These are phyloP conservation scores for Acromyrmex echinatior DNA, from an alignment of 1,140 invertebrate species.

Conservation along the genomic window DNA sequence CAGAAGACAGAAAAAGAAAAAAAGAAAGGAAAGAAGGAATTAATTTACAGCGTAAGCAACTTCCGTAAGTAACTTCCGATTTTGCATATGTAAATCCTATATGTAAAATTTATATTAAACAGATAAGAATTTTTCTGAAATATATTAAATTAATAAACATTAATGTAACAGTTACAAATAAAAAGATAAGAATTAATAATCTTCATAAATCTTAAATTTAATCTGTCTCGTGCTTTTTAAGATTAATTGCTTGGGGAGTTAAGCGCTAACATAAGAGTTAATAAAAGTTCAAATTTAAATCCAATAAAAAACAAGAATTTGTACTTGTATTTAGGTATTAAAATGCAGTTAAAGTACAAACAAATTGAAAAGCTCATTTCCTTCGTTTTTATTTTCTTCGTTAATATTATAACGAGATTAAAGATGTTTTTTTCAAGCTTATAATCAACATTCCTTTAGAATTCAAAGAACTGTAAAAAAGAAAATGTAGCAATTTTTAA, in stretches of 20 bases:
- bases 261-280: not conserved
- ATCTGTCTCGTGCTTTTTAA: not conserved
- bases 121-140: not conserved
- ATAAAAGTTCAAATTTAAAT: not conserved
- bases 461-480: not conserved
- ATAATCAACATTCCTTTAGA: too few relatives aligned
- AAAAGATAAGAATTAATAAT: not conserved
- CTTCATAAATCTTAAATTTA: not conserved
- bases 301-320: not conserved
- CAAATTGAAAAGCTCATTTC: not conserved
- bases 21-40: not conserved
- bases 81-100: not conserved
- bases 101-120: constrained; percentile 5
- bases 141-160: not conserved
- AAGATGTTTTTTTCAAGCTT: not conserved
- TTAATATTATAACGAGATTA: not conserved
- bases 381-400: not conserved
- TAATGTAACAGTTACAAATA: not conserved
- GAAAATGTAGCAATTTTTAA: not conserved
- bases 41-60: not conserved
- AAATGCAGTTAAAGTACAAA: not conserved
- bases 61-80: not conserved
- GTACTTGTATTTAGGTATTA: not conserved
- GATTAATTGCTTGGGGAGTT: not conserved
- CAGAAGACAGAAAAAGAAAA: not conserved